Base-by-base conservation (phyloP, 2,797 vertebrate species). In the Adrianichthys oophorus region DNA sequence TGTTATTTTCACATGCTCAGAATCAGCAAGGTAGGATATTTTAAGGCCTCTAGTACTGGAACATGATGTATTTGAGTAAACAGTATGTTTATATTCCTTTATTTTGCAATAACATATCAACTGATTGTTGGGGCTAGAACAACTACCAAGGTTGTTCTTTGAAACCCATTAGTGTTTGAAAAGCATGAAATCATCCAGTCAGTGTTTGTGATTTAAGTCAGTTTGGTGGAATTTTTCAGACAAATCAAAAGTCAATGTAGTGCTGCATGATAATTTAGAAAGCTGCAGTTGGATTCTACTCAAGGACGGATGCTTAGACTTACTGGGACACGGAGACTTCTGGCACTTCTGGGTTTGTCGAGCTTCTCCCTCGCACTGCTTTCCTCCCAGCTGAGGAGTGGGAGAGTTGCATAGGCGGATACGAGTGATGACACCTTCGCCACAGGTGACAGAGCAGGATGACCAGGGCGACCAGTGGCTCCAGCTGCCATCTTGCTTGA, bases 381-480 rank as follows among this genome's bases (percentile, higher is more conserved):
- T 96, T 76, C 98, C 98, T 6, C 94, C 94, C 71, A 99, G 85
- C 87, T 99, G 98, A 69, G 98, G 96, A 47, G 93, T 95, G 54
- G 98, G 98, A 40, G 98, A 99, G 90, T 99, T 99, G 86, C 98
- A 99, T 62, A 98, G 96, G 70, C 97, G 95, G 80, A 99, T 98
- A 72, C 96, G 95, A 52, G 98, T 98, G 80, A 97, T 96, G 80
- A 94, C 91, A 12, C 98, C 98, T 1, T 71, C 85, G 13, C 95
- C 97, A 40, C 98, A 99, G 18, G 94, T 96, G 78, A 97, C 96
- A 0, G 98, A 98, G 80, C 98, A 99, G 0, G 96, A 97, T 0
- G 98, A 99, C 98, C 98, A 99, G 0, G 98, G 98, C 1, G 98
- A 99, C 98, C 98, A 99, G 59, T 98, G 95, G 86, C 98, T 99